phyloP scores from a whole-genome alignment of 2,113 vertebrate genomes.

The Podilymbus podiceps region DNA sequence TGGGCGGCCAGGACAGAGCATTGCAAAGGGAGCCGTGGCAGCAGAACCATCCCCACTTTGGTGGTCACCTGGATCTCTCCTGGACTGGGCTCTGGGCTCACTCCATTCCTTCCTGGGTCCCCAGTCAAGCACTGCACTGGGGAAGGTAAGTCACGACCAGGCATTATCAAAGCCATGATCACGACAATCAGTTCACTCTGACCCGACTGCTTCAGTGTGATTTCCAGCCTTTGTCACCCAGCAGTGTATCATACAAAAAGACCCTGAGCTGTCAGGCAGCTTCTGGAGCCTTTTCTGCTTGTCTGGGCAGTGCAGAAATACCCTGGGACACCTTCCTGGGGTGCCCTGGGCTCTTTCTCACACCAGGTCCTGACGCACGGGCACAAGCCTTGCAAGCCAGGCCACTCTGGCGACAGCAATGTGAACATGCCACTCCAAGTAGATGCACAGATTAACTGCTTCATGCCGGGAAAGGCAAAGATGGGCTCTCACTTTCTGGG shows the following conservation, averaged over 20 bases:
- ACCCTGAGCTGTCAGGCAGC: not conserved
- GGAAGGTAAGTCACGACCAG: not conserved
- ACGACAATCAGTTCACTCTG: not conserved
- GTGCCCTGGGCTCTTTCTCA: not conserved
- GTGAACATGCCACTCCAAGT: not conserved
- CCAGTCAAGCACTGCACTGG: not conserved
- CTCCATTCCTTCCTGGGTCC: not conserved
- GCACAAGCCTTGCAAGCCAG: not conserved
- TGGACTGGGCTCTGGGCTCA: not conserved
- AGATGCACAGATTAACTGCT: not conserved
- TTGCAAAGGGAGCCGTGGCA: not conserved
- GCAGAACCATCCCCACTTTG: not conserved
- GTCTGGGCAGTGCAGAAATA: not conserved
- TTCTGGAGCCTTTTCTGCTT: not conserved
- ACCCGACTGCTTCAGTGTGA: not conserved
- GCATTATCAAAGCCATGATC: not conserved
- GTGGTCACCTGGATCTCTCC: not conserved
- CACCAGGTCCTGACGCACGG: not conserved
- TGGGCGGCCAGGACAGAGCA: not conserved
- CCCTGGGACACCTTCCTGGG: not conserved
- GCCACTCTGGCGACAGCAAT: fast-evolving
- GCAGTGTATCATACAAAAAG: not conserved
- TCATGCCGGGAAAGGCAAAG: not conserved
- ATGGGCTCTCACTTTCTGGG: not conserved
- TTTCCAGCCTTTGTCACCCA: not conserved